Evolutionary conservation across 2,888 invertebrate genomes (phyloP).

Genomic region (Nomada ferruginata): DNA sequence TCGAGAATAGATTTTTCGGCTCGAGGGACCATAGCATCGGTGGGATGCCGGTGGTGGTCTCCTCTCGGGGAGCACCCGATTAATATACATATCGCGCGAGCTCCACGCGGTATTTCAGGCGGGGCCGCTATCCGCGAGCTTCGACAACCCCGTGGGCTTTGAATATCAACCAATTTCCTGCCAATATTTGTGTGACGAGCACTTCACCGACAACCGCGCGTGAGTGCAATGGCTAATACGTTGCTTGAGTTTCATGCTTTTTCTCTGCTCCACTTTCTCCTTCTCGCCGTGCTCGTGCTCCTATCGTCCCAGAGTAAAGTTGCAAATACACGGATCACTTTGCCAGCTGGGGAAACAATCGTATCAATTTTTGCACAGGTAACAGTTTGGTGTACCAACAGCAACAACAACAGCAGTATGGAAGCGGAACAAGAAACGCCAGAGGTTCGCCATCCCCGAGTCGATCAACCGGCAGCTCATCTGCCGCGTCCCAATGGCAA

Average conservation of each 20-base stretch:
- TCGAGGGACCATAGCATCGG: conserved; percentile 58
- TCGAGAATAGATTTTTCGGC: conserved; percentile 79
- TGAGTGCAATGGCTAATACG: conserved; percentile 81
- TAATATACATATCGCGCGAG: conserved; percentile 79
- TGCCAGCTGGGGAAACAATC: background rate
- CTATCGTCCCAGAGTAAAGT: background rate
- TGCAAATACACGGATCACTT: background rate
- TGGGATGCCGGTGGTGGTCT: conserved; percentile 45
- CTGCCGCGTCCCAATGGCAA: conserved; percentile 76
- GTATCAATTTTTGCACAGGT: conserved; percentile 37
- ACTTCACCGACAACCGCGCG: conserved; percentile 77
- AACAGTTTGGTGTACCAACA: conserved; percentile 67
- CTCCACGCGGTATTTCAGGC: conserved; percentile 70
- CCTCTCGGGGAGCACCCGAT: conserved; percentile 68
- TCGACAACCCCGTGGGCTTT: conserved; percentile 77
- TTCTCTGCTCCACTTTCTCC: conserved; percentile 7
- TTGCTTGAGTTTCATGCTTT: conserved; percentile 44
- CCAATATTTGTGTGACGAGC: conserved; percentile 79
- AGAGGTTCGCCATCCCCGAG: conserved; percentile 75
- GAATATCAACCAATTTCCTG: conserved; percentile 83
- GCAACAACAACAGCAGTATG: conserved; percentile 72
- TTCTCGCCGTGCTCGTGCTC: background rate
- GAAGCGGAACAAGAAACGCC: conserved; percentile 64
- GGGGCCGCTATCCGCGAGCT: conserved; percentile 64
- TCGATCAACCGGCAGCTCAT: conserved; percentile 77